Evolutionary conservation across 2,888 invertebrate species (phyloP).

Genomic region (Eristalis pertinax): DNA sequence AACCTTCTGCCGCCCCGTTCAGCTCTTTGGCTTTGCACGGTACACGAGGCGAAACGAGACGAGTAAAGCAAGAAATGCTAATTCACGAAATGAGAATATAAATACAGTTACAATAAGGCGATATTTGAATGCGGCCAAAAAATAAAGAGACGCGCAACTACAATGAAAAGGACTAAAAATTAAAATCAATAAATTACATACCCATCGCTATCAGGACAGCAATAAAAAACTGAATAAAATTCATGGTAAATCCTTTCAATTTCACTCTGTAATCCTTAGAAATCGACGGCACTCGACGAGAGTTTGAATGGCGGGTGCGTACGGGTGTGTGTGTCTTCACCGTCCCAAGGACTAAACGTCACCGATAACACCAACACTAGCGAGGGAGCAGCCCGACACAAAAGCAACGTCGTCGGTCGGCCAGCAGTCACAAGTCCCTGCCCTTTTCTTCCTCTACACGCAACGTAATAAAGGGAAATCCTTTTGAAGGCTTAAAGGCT

Average conservation of each 20-base stretch:
- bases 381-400: not conserved
- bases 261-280: constrained; percentile 75
- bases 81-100: constrained; percentile 63
- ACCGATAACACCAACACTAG: constrained; percentile 16
- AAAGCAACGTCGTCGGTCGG: not conserved
- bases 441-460: constrained; percentile 18
- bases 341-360: constrained; percentile 44
- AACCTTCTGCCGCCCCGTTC: not conserved
- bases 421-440: constrained; percentile 40
- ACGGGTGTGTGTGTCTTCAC: constrained; percentile 12
- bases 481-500: constrained; percentile 66
- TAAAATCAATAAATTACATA: constrained; percentile 73
- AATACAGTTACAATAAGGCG: constrained; percentile 60
- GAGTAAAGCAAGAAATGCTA: constrained; percentile 62
- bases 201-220: constrained; percentile 74
- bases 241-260: constrained; percentile 78
- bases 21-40: not conserved
- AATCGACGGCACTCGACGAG: constrained; percentile 64
- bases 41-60: not conserved
- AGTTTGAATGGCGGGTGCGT: not conserved
- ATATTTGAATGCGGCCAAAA: constrained; percentile 24
- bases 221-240: constrained; percentile 75
- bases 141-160: not conserved
- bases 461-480: constrained; percentile 68
- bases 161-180: constrained; percentile 59